Percentiles rank a stretch among this genome's conserved stretches.
These are phyloP conservation scores for Euplexia lucipara DNA, from an alignment of 2,888 invertebrate species.

Conservation along the genomic window DNA sequence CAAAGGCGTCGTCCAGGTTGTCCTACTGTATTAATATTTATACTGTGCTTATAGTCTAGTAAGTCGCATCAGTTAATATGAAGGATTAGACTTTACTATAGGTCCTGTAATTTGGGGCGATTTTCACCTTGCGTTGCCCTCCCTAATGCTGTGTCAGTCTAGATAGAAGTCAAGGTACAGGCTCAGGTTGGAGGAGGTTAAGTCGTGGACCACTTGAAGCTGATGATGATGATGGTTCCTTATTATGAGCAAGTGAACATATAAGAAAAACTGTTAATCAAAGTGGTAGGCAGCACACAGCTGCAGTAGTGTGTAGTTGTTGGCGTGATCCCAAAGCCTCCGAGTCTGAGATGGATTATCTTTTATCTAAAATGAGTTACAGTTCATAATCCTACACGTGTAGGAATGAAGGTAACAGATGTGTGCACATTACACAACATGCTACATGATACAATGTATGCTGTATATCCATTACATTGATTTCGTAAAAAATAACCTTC, in stretches of 20 bases:
- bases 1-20: too few relatives aligned
- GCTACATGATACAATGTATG: constrained; percentile 11
- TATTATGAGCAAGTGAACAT: too few relatives aligned
- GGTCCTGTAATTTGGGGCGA: too few relatives aligned
- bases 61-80: too few relatives aligned
- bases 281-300: not conserved
- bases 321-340: constrained; percentile 8
- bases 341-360: constrained; percentile 17
- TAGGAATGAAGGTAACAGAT: constrained; percentile 1
- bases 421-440: constrained; percentile 25
- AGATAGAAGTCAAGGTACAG: not conserved
- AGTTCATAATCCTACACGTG: constrained; percentile 33
- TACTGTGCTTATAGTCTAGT: too few relatives aligned
- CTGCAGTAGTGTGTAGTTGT: constrained; percentile 5
- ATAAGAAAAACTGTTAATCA: not conserved
- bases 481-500: constrained; percentile 38
- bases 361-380: constrained; percentile 33
- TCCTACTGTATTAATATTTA: too few relatives aligned
- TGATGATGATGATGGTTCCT: not conserved
- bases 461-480: constrained; percentile 31
- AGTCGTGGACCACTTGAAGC: not conserved
- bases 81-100: too few relatives aligned
- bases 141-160: not conserved
- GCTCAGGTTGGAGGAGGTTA: too few relatives aligned
- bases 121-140: too few relatives aligned